Percentiles rank a stretch among this genome's conserved stretches.
Evolutionary conservation across 2,888 invertebrate species (phyloP).

Genomic region (Lasioglossum malachurum): DNA sequence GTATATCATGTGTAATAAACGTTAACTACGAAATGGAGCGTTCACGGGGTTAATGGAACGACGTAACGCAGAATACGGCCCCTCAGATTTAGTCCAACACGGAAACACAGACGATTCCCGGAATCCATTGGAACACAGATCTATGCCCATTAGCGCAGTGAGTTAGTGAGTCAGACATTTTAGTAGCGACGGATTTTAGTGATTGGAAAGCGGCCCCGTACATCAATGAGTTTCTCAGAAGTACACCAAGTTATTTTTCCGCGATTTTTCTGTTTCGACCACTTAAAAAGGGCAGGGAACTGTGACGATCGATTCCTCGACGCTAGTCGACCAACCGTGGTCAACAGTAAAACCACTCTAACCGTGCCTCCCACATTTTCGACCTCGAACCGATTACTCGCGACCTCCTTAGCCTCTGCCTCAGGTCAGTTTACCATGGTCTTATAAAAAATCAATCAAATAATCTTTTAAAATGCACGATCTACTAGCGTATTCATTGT

Average conservation of each 20-base stretch:
- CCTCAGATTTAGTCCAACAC: constrained; percentile 12
- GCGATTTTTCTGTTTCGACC: constrained; percentile 19
- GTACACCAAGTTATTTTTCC: constrained; percentile 31
- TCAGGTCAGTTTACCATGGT: constrained; percentile 18
- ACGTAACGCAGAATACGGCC: constrained; percentile 15
- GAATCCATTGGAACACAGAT: neutral
- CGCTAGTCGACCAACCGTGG: constrained; percentile 57
- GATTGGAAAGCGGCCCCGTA: constrained; percentile 15
- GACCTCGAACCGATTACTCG: constrained; percentile 68
- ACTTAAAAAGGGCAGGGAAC: constrained; percentile 53
- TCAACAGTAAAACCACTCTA: constrained; percentile 61
- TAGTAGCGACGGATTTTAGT: constrained; percentile 33
- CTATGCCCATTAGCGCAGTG: constrained; percentile 12
- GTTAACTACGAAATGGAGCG: neutral
- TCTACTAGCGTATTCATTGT: neutral
- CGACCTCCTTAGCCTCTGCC: constrained; percentile 61
- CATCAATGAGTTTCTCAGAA: constrained; percentile 33
- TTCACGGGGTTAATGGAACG: neutral
- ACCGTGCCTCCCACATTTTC: constrained; percentile 64
- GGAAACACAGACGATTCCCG: neutral
- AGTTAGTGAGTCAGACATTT: constrained; percentile 41
- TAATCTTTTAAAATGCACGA: neutral
- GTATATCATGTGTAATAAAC: neutral
- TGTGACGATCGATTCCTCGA: constrained; percentile 64
- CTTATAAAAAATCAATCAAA: constrained; percentile 18